Percentiles rank a stretch among this genome's conserved stretches.
Evolutionary conservation across 2,113 vertebrate genomes (phyloP).

Genomic region (Notothenia rossii): DNA sequence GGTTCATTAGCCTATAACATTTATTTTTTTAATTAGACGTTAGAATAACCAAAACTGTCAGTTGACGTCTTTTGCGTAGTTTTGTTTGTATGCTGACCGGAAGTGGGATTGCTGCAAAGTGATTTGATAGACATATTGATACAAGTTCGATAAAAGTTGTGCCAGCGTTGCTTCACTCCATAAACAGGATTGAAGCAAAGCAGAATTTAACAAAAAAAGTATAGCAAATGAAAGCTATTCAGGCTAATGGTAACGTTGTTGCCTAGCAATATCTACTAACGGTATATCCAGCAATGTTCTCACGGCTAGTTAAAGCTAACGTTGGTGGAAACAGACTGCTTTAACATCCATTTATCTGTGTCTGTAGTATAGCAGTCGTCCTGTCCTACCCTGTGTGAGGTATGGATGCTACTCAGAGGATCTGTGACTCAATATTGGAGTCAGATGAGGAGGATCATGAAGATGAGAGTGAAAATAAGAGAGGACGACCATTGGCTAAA

Average conservation of each 20-base stretch:
- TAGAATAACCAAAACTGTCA: background rate
- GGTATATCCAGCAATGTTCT: background rate
- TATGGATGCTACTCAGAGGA: constrained; percentile 85
- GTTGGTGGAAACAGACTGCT: background rate
- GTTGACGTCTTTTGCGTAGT: background rate
- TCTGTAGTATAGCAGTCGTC: background rate
- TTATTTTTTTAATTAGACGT: background rate
- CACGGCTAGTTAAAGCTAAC: background rate
- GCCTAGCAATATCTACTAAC: background rate
- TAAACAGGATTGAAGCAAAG: background rate
- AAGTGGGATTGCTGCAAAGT: constrained; percentile 6
- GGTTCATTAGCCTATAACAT: background rate
- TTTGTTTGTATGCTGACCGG: constrained; percentile 30
- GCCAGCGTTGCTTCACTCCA: background rate
- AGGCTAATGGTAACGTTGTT: constrained; percentile 10
- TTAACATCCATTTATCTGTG: background rate
- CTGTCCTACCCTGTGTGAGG: constrained; percentile 1
- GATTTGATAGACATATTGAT: background rate
- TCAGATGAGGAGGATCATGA: constrained; percentile 73
- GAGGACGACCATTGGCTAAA: constrained; percentile 72
- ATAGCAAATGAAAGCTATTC: background rate
- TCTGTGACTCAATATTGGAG: constrained; percentile 75
- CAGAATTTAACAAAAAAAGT: background rate
- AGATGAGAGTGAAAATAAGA: constrained; percentile 32
- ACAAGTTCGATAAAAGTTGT: constrained; percentile 26